Base-by-base conservation (phyloP, 2,113 vertebrate genomes). In the Brachyhypopomus occidentalis region DNA sequence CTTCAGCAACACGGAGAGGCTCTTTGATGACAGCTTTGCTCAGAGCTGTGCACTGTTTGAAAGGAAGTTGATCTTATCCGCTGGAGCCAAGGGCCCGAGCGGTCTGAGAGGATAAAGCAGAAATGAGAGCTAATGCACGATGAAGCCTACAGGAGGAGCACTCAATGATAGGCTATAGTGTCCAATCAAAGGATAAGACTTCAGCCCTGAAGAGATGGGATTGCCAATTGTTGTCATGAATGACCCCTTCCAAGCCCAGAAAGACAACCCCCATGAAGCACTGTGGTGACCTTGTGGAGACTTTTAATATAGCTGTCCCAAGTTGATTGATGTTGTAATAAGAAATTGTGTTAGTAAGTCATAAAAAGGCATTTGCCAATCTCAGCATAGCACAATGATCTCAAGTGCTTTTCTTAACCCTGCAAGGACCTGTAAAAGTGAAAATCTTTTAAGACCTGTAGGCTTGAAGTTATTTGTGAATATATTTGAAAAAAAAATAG, bases 1-100 rank as follows among this genome's bases (percentile, higher is more conserved):
- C 72, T 56, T 84, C 71, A 27, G 64, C 70, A 75, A 75, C 27
- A 79, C 12, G 45, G 72, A 48, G 52, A 75, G 63, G 78, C 84
- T 55, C 78, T 89, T 83, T 86, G 86, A 77, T 70, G 69, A 83
- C 66, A 58, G 7, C 78, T 67, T 45, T 72, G n/a, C 27, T 75
- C 0, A 22, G 84, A 84, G 73, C 48, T 80, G 73, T 36, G 79
- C 23, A 5, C 19, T 79, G 20, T 72, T 67, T 52, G 77, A 86
- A 80, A 82, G 80, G 79, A 16, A 74, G 25, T 14, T 60, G 75
- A 23, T 86, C 78, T 84, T 84, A 75, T 79, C 52, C 63, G 71
- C 27, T 55, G 78, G 75, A 83, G 82, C 81, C 27, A 58, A 90
- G 79, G 78, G 85, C 52, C 70, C 75, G 12, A 12, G 7, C 20